A percentile compares a stretch with the other conserved stretches of the same genome.
phyloP scores from a whole-genome alignment of 2,888 invertebrate species.

The Volucella zonaria region DNA sequence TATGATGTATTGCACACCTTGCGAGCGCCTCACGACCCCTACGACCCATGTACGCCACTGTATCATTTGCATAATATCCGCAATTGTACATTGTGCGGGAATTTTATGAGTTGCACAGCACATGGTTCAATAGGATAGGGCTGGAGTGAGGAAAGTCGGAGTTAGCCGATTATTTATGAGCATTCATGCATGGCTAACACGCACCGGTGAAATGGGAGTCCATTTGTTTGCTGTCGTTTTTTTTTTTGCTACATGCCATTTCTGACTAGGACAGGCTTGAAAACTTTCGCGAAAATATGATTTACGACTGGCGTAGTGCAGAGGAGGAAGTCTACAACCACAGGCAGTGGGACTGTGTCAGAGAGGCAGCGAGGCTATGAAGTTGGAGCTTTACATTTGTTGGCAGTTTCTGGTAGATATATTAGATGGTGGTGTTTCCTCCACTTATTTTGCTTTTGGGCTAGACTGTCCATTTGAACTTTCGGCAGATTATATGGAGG shows the following conservation, averaged over 20 bases:
- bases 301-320: constrained; percentile 49
- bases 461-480: constrained; percentile 50
- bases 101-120: constrained; percentile 68
- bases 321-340: constrained; percentile 52
- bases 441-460: constrained; percentile 40
- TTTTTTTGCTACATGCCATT: constrained; percentile 20
- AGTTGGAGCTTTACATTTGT: constrained; percentile 16
- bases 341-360: constrained; percentile 35
- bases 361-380: constrained; percentile 12
- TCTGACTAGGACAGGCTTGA: constrained; percentile 46
- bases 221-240: constrained; percentile 20
- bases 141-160: constrained; percentile 31
- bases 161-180: constrained; percentile 73
- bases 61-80: constrained; percentile 74
- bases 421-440: constrained; percentile 34
- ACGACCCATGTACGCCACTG: constrained; percentile 69
- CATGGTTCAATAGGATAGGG: constrained; percentile 34
- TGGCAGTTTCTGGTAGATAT: constrained; percentile 40
- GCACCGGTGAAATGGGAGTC: constrained; percentile 64
- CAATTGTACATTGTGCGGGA: constrained; percentile 64
- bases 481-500: constrained; percentile 35
- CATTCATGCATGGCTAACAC: constrained; percentile 68
- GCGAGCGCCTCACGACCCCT: constrained; percentile 62
- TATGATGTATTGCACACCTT: constrained; percentile 73
- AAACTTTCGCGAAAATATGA: constrained; percentile 73